Evolutionary conservation across 2,113 vertebrate genomes (phyloP).

Genomic region (Morone chrysops): DNA sequence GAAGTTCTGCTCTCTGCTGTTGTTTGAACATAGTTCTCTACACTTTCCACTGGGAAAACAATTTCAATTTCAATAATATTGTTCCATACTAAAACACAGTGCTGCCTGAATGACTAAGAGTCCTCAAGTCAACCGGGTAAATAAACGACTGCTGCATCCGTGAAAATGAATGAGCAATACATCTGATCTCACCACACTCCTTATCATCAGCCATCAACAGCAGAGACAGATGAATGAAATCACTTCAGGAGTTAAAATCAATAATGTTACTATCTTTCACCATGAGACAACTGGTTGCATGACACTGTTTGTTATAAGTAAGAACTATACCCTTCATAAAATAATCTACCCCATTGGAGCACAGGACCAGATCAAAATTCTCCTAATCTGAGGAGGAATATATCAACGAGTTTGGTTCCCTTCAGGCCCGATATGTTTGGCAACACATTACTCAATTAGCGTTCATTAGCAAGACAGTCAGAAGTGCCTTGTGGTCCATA

Average conservation of each 20-base stretch:
- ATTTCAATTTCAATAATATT: background rate
- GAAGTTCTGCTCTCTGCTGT: background rate
- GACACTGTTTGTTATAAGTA: conserved; percentile 24
- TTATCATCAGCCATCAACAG: conserved; percentile 64
- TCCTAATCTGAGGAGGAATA: conserved; percentile 24
- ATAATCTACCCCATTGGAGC: conserved; percentile 5
- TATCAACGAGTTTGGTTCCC: conserved; percentile 17
- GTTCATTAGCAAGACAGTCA: conserved; percentile 43
- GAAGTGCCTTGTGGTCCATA: conserved; percentile 35
- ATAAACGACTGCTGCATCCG: conserved; percentile 33
- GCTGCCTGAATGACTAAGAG: conserved; percentile 16
- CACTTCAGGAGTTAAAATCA: conserved; percentile 65
- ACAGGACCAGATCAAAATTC: background rate
- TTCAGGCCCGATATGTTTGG: conserved; percentile 19
- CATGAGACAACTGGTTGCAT: conserved; percentile 36
- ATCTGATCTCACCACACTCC: conserved; percentile 67
- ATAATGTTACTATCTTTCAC: conserved; percentile 58
- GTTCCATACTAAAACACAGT: background rate
- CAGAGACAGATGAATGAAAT: conserved; percentile 67
- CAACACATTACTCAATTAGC: conserved; percentile 62
- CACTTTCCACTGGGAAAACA: background rate
- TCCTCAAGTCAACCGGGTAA: conserved; percentile 10
- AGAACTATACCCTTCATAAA: conserved; percentile 18
- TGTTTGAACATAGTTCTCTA: background rate
- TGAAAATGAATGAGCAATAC: conserved; percentile 67